Evolutionary conservation across 1,140 invertebrate genomes (phyloP).

Genomic region (Brachionus asplanchnoidis): DNA sequence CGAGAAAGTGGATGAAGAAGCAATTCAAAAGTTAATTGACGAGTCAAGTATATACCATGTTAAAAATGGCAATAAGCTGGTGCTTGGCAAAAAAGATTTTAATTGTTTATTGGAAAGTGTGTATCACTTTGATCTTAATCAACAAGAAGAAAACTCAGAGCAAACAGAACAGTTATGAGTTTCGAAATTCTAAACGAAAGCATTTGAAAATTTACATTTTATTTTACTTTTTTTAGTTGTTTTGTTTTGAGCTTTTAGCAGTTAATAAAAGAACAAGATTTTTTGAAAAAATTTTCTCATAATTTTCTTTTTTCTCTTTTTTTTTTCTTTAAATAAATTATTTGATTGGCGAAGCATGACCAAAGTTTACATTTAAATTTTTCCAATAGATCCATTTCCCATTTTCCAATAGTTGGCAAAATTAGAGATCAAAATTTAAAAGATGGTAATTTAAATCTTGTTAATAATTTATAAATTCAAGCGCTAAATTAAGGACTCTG

Average conservation of each 20-base stretch:
- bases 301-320: not conserved
- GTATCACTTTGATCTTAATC: constrained; percentile 10
- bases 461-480: not conserved
- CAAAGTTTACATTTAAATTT: not conserved
- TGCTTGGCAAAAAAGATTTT: not conserved
- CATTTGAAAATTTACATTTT: constrained; percentile 3
- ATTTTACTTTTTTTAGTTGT: not conserved
- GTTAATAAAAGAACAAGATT: not conserved
- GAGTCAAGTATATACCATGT: not conserved
- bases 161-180: not conserved
- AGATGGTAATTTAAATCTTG: not conserved
- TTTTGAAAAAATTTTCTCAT: not conserved
- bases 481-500: not conserved
- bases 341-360: not conserved
- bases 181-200: not conserved
- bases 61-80: not conserved
- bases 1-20: not conserved
- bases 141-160: not conserved
- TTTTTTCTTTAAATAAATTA: not conserved
- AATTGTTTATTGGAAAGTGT: constrained; percentile 11
- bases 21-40: not conserved
- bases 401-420: not conserved
- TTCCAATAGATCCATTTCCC: not conserved
- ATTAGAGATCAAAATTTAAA: not conserved
- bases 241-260: not conserved